Percentiles rank a stretch among this genome's conserved stretches.
phyloP scores from a whole-genome alignment of 2,113 vertebrate genomes.

The Motacilla alba region DNA sequence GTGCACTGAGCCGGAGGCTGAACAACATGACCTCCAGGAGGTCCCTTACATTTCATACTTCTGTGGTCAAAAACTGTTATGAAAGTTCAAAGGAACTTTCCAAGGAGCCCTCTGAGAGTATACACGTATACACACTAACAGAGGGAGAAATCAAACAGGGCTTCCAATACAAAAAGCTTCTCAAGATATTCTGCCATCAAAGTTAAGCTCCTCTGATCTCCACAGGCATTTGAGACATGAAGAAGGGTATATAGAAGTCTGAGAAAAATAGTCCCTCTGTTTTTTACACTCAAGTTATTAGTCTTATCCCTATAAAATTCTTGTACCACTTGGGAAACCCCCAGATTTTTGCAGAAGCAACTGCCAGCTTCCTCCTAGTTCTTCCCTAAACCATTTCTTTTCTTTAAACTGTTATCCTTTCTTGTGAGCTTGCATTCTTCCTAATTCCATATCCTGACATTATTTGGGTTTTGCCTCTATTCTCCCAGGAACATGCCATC shows the following conservation, averaged over 20 bases:
- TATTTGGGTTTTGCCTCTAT: background rate
- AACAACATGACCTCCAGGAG: background rate
- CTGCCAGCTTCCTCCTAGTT: background rate
- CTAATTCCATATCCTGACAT: background rate
- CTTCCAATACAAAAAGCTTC: background rate
- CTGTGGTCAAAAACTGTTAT: background rate
- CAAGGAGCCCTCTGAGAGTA: background rate
- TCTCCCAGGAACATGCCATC: background rate
- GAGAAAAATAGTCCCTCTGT: background rate
- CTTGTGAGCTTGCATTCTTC: background rate
- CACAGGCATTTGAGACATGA: background rate
- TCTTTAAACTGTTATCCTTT: background rate
- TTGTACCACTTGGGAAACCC: background rate
- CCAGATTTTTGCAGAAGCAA: background rate
- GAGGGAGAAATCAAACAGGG: constrained; percentile 9
- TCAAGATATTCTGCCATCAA: background rate
- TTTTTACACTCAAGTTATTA: background rate
- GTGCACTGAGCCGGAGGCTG: background rate
- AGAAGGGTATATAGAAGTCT: background rate
- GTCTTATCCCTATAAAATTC: background rate
- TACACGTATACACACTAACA: background rate
- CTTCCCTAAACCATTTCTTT: background rate
- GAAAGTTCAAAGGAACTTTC: constrained; percentile 10
- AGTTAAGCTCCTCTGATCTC: background rate
- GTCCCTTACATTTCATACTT: background rate